A percentile compares a stretch with the other conserved stretches of the same genome.
These are phyloP conservation scores for Poeciliopsis infans DNA, from an alignment of 2,797 vertebrate genomes.

Conservation along the genomic window DNA sequence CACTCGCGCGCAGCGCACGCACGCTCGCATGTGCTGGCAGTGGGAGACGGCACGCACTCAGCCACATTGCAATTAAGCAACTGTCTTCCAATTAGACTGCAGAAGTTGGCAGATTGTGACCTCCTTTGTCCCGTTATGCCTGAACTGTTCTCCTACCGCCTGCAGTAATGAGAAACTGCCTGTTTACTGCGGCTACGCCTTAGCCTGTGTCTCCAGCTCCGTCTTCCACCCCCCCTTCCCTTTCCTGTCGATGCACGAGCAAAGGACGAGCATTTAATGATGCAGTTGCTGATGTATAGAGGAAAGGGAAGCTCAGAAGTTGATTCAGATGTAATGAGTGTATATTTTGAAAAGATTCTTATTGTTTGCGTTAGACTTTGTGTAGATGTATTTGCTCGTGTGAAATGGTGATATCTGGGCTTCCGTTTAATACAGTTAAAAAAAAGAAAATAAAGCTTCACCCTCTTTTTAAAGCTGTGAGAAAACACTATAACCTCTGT, in stretches of 20 bases:
- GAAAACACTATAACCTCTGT: conserved; percentile 54
- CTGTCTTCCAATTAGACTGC: conserved; percentile 74
- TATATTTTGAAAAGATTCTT: conserved; percentile 9
- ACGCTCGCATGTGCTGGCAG: not conserved
- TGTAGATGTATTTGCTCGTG: not conserved
- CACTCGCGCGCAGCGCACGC: conserved; percentile 9
- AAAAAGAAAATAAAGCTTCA: not conserved
- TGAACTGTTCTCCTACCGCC: conserved; percentile 59
- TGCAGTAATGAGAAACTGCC: conserved; percentile 68
- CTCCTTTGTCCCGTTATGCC: conserved; percentile 62
- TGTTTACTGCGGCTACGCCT: conserved; percentile 69
- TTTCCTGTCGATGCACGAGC: conserved; percentile 24
- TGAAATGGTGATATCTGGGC: conserved; percentile 18
- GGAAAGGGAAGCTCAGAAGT: conserved; percentile 11
- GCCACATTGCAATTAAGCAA: conserved; percentile 67
- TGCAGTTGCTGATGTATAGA: conserved; percentile 32
- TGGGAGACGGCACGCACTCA: not conserved
- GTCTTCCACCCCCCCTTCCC: conserved; percentile 32
- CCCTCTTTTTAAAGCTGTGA: conserved; percentile 40
- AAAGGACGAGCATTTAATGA: conserved; percentile 56
- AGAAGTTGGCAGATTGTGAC: conserved; percentile 75
- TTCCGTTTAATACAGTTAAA: conserved; percentile 23
- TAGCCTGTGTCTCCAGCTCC: conserved; percentile 46
- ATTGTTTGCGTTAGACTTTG: not conserved
- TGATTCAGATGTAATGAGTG: conserved; percentile 26